Base-by-base conservation (phyloP, 2,888 invertebrate species). In the Sabellastarte sp. region DNA sequence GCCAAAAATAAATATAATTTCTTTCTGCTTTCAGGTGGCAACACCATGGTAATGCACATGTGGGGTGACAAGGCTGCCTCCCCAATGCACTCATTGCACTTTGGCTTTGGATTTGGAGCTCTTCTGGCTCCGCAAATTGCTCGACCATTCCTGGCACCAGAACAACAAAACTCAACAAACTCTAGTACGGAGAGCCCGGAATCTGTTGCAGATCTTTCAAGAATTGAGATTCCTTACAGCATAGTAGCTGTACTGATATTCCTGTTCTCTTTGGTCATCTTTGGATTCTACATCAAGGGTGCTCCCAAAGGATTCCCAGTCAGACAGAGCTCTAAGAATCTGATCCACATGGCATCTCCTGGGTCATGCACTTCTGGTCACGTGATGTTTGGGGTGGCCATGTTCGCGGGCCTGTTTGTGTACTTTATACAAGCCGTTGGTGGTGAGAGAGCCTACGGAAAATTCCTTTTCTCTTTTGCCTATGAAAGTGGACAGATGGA, bases 101-200 rank as follows among this genome's bases (percentile, higher is more conserved):
- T 74, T 31, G 77, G 77, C 5, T 77, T 73, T 59, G 76, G 76
- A 0, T 64, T 77, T n/a, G 77, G 77, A 1, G 75, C 76, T 20
- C 69, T 76, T 5, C 69, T 77, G 32, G 72, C 70, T 15, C 76
- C 75, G 28, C 69, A 73, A 33, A 65, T 77, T 15, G 75, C 74
- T 0, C 70, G 70, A 50, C 75, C 77, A 1, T 77, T 76, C 57
- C 66, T 77, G 5, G 72, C 72, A 20, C 57, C 53, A 15, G 32
- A 63, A 15, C n/a, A 29, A 3, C 5, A 31, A 28, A 58, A 68
- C 1, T 64, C 65, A 2, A 61, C 55, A 29, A 61, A 61, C 2
- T n/a, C 50, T 4, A 59, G 53, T 10, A 30, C 4, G 26, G 31
- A 1, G 30, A 5, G 5, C 57, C 67, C 1, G 61, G 41, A 41